Conservation (phyloP, 64 coral and sea anemone genomes). For the Exaiptasia diaphana region DNA sequence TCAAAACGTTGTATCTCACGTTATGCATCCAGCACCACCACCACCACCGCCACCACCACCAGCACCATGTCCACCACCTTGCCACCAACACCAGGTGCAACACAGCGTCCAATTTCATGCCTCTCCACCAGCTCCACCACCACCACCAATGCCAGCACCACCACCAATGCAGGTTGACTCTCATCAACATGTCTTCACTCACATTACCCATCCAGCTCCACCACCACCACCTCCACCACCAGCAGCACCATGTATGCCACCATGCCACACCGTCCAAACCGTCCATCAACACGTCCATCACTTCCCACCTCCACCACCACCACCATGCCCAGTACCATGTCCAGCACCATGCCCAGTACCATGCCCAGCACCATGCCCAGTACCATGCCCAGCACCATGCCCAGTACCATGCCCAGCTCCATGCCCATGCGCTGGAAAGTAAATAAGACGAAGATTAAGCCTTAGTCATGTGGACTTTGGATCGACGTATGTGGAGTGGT, state of each 20-base stretch:
- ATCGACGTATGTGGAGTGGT: not conserved
- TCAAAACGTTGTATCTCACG: conserved; percentile 16
- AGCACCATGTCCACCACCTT: conserved; percentile 76
- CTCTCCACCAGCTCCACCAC: conserved; percentile 71
- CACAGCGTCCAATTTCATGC: conserved; percentile 51
- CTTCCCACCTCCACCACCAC: conserved; percentile 76
- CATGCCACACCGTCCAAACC: conserved; percentile 79
- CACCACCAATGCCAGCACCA: conserved; percentile 81
- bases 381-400: conserved; percentile 20
- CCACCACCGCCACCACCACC: conserved; percentile 78
- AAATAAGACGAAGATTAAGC: not conserved
- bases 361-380: conserved; percentile 44
- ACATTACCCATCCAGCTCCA: conserved; percentile 63
- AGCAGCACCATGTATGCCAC: conserved; percentile 72
- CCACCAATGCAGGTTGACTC: conserved; percentile 48
- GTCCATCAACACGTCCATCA: conserved; percentile 77
- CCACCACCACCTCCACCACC: conserved; percentile 76
- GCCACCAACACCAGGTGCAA: conserved; percentile 29
- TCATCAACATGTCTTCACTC: conserved; percentile 59
- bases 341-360: conserved; percentile 44
- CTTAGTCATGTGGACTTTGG: conserved; percentile 15
- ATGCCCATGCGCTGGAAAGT: conserved; percentile 12
- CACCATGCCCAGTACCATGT: conserved; percentile 49
- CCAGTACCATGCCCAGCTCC: conserved; percentile 48
- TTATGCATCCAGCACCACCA: conserved; percentile 68